Percentiles rank a stretch among this genome's conserved stretches.
Conservation (phyloP, 2,888 invertebrate genomes). For the Pandemis heparana region DNA sequence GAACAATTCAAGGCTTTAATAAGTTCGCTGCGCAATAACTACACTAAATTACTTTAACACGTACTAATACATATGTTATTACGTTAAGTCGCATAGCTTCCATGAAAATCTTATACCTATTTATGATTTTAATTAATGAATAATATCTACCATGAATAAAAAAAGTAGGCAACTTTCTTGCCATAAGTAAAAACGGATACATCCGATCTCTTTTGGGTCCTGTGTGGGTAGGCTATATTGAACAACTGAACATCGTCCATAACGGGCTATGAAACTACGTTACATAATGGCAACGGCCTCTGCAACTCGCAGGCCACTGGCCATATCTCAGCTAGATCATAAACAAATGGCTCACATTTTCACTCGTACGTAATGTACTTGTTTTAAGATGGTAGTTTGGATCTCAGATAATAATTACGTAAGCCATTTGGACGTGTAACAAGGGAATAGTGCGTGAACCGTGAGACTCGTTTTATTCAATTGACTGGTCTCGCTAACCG, state of each 20-base stretch:
- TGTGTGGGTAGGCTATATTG: slow-evolving; percentile 1
- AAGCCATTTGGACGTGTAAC: slow-evolving; percentile 60
- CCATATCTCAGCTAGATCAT: slow-evolving; percentile 12
- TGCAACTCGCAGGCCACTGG: slow-evolving; percentile 27
- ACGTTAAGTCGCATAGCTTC: slow-evolving; percentile 12
- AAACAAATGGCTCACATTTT: slow-evolving; percentile 13
- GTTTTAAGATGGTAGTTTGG: slow-evolving; percentile 53
- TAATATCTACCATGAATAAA: no score
- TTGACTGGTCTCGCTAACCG: slow-evolving; percentile 17
- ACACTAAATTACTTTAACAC: background rate
- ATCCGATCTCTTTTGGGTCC: background rate
- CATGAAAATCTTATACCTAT: background rate
- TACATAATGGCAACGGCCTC: background rate
- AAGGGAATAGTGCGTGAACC: slow-evolving; percentile 63
- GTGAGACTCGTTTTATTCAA: slow-evolving; percentile 31
- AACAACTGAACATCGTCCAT: background rate
- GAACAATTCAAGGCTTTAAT: background rate
- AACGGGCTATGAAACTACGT: background rate
- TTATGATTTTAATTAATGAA: no score
- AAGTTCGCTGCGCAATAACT: slow-evolving; percentile 13
- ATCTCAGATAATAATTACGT: slow-evolving; percentile 56
- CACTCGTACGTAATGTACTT: slow-evolving; percentile 40
- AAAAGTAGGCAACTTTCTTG: background rate
- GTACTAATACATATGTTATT: no score
- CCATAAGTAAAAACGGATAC: background rate